Base-by-base conservation (phyloP, 2,113 vertebrate genomes). In the Xiphophorus hellerii region DNA sequence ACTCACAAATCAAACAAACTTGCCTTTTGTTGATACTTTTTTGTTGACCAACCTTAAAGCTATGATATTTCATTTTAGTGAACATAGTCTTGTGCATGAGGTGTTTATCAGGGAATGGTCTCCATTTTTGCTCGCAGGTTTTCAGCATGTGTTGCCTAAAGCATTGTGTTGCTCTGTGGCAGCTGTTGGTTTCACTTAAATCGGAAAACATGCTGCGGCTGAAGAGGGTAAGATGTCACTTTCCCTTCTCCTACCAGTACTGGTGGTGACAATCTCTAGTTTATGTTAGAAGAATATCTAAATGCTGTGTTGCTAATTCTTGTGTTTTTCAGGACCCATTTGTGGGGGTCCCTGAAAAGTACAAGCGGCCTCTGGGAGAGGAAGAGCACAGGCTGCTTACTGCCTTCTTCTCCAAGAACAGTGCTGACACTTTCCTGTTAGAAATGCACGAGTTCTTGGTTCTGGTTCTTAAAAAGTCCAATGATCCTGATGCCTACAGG, bases 391-490 rank as follows among this genome's bases (percentile, higher is more conserved):
- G 84, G 65, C 91, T 93, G 37, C 96, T 99, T 51, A 90, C 82
- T 7, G 44, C 79, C 0, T 99, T 96, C 93, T 94, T 97, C 31
- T 89, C 93, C 0, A 94, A 95, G 74, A 84, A 83, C 5, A 90
- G 92, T 2, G 89, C 96, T n/a, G 96, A 98, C 51, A 33, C 71
- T 39, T 97, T 99, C 87, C 92, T 98, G 62, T 88, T 97, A 84
- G 96, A 99, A 90, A 95, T 99, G 79, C 97, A 98, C 0, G 96
- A 99, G 84, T 95, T 98, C 91, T 95, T 99, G 5, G 2, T 95
- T 76, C 80, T 99, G 73, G 94, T 82, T 62, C 92, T 98, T 44
- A 96, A 93, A 81, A 87, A 28, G 14, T 74, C 89, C 20, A 81
- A 39, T 0, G 78, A 92, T 2, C 66, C 69, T 1, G 93, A 90